Evolutionary conservation across 2,797 vertebrate genomes (phyloP), one percentile per base, ranked within the genome.

Genomic region (Acipenser oxyrinchus): DNA sequence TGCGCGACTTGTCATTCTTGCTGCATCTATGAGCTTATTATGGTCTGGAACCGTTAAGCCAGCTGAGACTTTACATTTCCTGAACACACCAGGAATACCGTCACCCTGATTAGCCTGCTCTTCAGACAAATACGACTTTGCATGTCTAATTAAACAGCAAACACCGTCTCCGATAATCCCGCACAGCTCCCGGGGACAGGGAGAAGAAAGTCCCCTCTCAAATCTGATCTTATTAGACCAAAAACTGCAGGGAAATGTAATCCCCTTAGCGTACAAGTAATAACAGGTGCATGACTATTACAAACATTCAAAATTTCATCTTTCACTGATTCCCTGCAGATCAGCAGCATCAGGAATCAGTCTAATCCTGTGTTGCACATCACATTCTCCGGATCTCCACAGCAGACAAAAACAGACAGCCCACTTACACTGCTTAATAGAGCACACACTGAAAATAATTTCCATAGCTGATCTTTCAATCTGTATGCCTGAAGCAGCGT

Each of bases 111-210:
- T 80, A 65, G 79, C 76, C 72, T 72, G 78, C 80, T 77, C 82
- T 65, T 65, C 65, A 74, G 84, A 75, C 75, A 55, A 48, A 10
- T 62, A 18, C 23, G 60, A 73, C 68, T 73, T 67, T n/a, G 78
- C 79, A 82, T 76, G 82, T 86, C 83, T 78, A 80, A 81, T 75
- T 83, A 74, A 78, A 77, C 81, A 78, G 82, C 71, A 69, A 62
- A 65, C 66, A 68, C 70, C 62, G 52, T 69, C 71, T 58, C 49
- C 49, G 13, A 50, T 83, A 84, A 84, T 82, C 79, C 85, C 75
- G 73, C 77, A 79, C 77, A 76, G 68, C 78, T 79, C 76, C 65
- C 69, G 72, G 73, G 74, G 76, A 70, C 66, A 66, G 77, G 70
- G 69, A 51, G 15, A 60, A 50, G 74, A 77, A 62, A 62, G 15